Percentiles rank a stretch among this genome's conserved stretches.
These are phyloP conservation scores for Paedocypris micromegethes DNA, from an alignment of 2,797 vertebrate genomes.

Conservation along the genomic window DNA sequence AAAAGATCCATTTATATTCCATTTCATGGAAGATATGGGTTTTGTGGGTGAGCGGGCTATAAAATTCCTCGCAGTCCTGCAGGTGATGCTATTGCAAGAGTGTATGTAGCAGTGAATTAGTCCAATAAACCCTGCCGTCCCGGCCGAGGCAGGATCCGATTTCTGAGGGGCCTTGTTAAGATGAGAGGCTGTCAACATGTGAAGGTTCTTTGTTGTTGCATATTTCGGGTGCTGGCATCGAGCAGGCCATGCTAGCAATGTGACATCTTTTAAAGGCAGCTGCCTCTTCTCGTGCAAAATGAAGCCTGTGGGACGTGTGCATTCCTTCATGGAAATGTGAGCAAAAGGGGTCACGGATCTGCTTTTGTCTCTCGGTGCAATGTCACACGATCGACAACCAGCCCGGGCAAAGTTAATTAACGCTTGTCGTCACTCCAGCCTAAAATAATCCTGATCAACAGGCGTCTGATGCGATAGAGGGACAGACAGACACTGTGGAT, in stretches of 20 bases:
- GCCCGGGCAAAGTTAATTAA: conserved; percentile 38
- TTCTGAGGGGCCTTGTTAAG: conserved; percentile 50
- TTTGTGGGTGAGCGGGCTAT: conserved; percentile 36
- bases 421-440: conserved; percentile 28
- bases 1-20: conserved; percentile 54
- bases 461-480: not conserved
- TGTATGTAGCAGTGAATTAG: conserved; percentile 47
- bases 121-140: conserved; percentile 46
- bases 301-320: conserved; percentile 29
- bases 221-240: conserved; percentile 40
- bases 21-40: conserved; percentile 41
- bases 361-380: conserved; percentile 35
- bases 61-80: conserved; percentile 39
- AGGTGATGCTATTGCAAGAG: conserved; percentile 50
- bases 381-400: conserved; percentile 23
- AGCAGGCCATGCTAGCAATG: conserved; percentile 31
- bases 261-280: conserved; percentile 43
- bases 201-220: conserved; percentile 37
- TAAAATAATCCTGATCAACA: conserved; percentile 16
- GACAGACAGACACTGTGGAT: no score
- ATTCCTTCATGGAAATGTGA: conserved; percentile 28
- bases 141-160: conserved; percentile 42
- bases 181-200: conserved; percentile 47
- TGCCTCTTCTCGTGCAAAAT: conserved; percentile 28
- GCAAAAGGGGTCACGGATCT: conserved; percentile 25